Percentiles rank a stretch among this genome's conserved stretches.
phyloP scores from a whole-genome alignment of 53 echinoderm and acorn worm species.

The Henricia sp. region DNA sequence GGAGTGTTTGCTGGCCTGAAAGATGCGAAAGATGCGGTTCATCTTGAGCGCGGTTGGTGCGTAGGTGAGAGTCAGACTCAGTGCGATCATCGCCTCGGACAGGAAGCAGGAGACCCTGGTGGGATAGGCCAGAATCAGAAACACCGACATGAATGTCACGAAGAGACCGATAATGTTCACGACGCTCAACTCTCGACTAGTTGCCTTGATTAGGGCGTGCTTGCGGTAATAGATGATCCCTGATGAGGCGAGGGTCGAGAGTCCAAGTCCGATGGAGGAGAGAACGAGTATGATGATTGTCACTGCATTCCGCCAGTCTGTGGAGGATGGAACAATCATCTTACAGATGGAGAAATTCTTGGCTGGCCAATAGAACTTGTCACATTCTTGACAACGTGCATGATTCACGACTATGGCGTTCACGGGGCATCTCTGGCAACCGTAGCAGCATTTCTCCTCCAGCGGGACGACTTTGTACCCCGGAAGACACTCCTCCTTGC shows the following conservation, averaged over 20 bases:
- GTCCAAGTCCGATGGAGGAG: conserved; percentile 21
- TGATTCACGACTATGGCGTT: conserved; percentile 48
- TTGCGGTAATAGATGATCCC: conserved; percentile 48
- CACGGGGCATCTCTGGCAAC: conserved; percentile 45
- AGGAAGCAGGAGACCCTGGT: conserved; percentile 37
- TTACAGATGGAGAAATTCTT: conserved; percentile 67
- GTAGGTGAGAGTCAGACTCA: conserved; percentile 55
- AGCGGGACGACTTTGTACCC: conserved; percentile 53
- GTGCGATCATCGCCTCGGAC: background rate
- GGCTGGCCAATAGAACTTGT: conserved; percentile 67
- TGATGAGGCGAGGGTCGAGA: conserved; percentile 8
- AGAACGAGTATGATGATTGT: conserved; percentile 12
- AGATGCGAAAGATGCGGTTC: conserved; percentile 71
- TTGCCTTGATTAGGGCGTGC: conserved; percentile 73
- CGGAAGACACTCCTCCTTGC: conserved; percentile 41
- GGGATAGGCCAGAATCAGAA: conserved; percentile 50
- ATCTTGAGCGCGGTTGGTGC: conserved; percentile 57
- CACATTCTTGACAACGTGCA: conserved; percentile 65
- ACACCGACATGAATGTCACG: conserved; percentile 54
- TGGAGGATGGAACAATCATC: conserved; percentile 46
- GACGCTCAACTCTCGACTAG: conserved; percentile 72
- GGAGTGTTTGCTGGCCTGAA: conserved; percentile 52
- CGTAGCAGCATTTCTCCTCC: conserved; percentile 56
- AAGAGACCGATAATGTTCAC: conserved; percentile 67
- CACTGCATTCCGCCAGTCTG: conserved; percentile 55